Conservation (phyloP, 2,888 invertebrate species). For the Polymixis flavicincta region DNA sequence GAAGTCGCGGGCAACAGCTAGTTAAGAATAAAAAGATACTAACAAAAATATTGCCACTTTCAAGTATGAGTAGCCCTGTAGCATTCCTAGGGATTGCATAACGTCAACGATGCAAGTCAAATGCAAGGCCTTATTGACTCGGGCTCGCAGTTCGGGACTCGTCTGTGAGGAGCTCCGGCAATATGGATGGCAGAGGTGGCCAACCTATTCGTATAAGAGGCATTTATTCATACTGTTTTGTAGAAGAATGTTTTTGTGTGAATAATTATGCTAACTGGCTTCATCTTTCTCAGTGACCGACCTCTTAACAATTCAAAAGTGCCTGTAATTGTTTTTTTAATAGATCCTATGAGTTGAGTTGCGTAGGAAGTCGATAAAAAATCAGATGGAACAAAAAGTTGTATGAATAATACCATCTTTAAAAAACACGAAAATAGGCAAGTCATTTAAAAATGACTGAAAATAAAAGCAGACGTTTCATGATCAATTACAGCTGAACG, state of each 20-base stretch:
- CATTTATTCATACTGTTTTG: neutral
- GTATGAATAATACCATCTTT: too few species aligned
- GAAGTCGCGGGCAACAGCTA: neutral
- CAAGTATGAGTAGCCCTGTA: slow-evolving; percentile 17
- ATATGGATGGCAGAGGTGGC: slow-evolving; percentile 16
- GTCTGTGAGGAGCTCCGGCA: slow-evolving; percentile 18
- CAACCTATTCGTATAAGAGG: neutral
- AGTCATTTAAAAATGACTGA: neutral
- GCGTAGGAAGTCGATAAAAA: neutral
- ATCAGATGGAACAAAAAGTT: neutral
- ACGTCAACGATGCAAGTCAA: slow-evolving; percentile 71
- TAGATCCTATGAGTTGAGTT: too few species aligned
- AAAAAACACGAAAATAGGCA: too few species aligned
- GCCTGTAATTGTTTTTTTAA: too few species aligned
- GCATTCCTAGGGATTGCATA: slow-evolving; percentile 41
- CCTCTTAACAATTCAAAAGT: too few species aligned
- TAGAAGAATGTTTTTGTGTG: too few species aligned
- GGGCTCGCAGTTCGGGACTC: slow-evolving; percentile 15
- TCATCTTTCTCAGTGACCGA: too few species aligned
- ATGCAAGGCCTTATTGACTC: slow-evolving; percentile 59
- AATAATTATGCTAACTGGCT: too few species aligned
- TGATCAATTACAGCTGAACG: neutral
- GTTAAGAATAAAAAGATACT: neutral
- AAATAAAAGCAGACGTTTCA: neutral
- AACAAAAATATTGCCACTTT: neutral